Evolutionary conservation across 2,113 vertebrate species (phyloP), one percentile per base, ranked within the genome.

Genomic region (Haplochromis burtoni): DNA sequence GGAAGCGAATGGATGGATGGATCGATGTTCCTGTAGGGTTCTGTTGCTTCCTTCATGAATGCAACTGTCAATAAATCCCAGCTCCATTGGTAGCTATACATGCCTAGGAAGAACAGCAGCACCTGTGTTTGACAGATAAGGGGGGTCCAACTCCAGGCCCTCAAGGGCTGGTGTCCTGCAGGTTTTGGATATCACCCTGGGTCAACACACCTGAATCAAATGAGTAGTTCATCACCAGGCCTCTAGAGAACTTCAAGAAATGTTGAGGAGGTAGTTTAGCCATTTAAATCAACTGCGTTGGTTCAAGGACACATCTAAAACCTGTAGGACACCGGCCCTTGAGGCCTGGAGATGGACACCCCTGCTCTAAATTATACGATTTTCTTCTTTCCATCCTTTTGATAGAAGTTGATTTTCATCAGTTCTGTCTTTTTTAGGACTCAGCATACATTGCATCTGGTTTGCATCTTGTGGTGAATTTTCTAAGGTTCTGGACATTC

Each of bases 381-480:
- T 49, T 29, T 49, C 16, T 47, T 45, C 40, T 29, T 47, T 49
- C 16, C 7, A 13, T 78, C 26, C n/a, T n/a, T 49, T 49, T 78
- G 45, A 49, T 49, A 49, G 71, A 73, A 71, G 13, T 4, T 73
- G 40, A 73, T 73, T 73, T 17, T 45, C 38, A 45, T 73, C 21
- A 17, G 13, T 26, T 73, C 10, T 19, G 71, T 49, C 42, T 49
- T 31, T 76, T 49, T 17, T 11, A 49, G 42, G 14, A 78, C 1
- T 78, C 24, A 0, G 4, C 42, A 3, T 49, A 0, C 6, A 29
- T 29, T 78, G 42, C 16, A 49, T 49, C 42, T 49, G 71, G 71
- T 78, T 78, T 78, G 42, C 10, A n/a, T 78, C 26, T 19, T 49
- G 42, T 76, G 42, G 71, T 49, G 42, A 76, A 31, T 76, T 16